phyloP scores from a whole-genome alignment of 2,113 vertebrate species.

The Cyanocitta stelleri region DNA sequence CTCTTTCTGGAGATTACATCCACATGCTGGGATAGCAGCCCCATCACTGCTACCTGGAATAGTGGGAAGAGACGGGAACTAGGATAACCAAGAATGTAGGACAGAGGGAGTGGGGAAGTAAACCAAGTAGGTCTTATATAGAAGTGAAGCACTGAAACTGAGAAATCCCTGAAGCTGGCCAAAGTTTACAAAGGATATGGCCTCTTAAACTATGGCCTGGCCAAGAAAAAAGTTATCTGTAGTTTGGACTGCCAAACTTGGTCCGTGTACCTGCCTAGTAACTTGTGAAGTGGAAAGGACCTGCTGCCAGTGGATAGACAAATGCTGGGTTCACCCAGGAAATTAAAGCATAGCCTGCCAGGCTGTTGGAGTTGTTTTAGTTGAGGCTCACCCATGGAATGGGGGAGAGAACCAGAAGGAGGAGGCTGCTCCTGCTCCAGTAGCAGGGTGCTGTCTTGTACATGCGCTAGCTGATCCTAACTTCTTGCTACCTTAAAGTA shows the following conservation, averaged over 20 bases:
- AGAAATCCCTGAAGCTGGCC: neutral
- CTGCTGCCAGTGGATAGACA: neutral
- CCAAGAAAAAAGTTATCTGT: neutral
- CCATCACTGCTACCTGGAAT: neutral
- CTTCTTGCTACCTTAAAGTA: neutral
- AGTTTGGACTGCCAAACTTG: neutral
- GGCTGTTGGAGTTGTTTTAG: neutral
- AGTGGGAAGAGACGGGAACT: neutral
- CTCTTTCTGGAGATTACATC: neutral
- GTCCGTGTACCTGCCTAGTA: neutral
- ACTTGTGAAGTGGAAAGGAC: neutral
- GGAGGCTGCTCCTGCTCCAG: rapidly evolving
- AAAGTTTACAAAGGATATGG: neutral
- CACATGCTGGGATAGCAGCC: neutral
- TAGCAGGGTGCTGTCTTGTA: neutral
- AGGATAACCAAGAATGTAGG: neutral
- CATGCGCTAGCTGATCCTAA: neutral
- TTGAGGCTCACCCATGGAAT: neutral
- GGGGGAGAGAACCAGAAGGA: neutral
- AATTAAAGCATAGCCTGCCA: rapidly evolving
- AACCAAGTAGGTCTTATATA: neutral
- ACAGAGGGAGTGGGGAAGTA: neutral
- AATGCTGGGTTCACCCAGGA: neutral
- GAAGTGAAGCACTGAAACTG: neutral
- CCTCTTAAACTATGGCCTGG: neutral